These are phyloP conservation scores for Nylanderia fulva DNA, from an alignment of 1,140 invertebrate genomes.

Conservation along the genomic window DNA sequence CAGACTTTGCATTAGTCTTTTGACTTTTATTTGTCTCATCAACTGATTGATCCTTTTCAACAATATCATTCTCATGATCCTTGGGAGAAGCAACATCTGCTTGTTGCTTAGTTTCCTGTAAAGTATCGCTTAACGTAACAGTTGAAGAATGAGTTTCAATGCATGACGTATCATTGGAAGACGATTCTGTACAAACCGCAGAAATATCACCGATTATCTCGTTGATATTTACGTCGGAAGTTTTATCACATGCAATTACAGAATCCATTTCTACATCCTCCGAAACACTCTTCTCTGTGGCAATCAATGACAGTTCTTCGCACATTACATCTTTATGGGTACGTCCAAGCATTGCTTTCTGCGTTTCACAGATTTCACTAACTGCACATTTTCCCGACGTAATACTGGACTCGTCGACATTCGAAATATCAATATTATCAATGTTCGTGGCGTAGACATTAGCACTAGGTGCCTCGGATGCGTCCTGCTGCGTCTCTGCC, in stretches of 20 bases:
- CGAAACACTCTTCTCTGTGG: neutral
- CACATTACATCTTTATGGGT: neutral
- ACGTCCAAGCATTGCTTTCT: neutral
- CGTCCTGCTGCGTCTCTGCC: neutral
- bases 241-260: neutral
- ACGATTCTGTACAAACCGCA: neutral
- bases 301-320: neutral
- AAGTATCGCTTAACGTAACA: neutral
- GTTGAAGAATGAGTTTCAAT: constrained; percentile 10
- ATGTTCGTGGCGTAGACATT: neutral
- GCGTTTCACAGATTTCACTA: neutral
- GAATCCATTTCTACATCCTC: neutral
- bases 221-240: neutral
- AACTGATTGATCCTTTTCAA: neutral
- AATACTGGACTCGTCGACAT: neutral
- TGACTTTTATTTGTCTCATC: neutral
- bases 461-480: neutral
- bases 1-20: neutral
- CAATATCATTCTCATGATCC: neutral
- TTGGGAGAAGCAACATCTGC: neutral
- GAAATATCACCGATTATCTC: neutral
- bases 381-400: neutral
- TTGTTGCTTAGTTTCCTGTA: constrained; percentile 10
- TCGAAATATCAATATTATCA: neutral
- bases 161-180: constrained; percentile 25